Base-by-base conservation (phyloP, 2,113 vertebrate species). In the Solenodon paradoxus region DNA sequence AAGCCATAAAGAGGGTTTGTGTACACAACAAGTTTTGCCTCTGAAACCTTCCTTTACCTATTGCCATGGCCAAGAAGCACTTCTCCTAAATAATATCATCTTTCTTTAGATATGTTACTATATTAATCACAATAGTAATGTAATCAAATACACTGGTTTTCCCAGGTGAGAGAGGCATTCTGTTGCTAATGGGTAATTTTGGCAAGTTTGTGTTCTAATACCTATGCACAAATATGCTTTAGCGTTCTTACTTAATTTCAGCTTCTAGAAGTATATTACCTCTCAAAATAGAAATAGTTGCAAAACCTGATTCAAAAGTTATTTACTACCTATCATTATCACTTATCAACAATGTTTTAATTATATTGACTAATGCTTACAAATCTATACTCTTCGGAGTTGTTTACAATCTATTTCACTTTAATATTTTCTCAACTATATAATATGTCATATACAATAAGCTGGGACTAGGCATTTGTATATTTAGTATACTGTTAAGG, bases 341-440 rank as follows among this genome's bases (percentile, higher is more conserved):
- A 68, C 30, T 72, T 72, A 64, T 78, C 57, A 79, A 74, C 30
- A 77, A 59, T 61, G 10, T 85, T 75, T 89, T 71, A 88, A 93
- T 80, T 20, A 84, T 3, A 26, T 74, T 69, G 78, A 87, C 53
- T 68, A 13, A 75, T 45, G 22, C 7, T 78, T 35, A 82, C 51
- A 59, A 42, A 77, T 88, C 59, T 64, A 26, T 51, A 59, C 1
- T 79, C 51, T 79, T 89, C 32, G 30, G 35, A 92, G 24, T 22
- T 5, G 57, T 30, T 13, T 32, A 0, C 22, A 74, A 63, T 84
- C 81, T 75, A 64, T 88, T 92, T 81, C 8, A 12, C 38, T 88
- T 69, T 88, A 51, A 35, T 77, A 11, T 81, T 88, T 77, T 45
- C 49, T 72, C 42, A 92, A 63, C 45, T 82, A 45, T 79, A 32